These are phyloP conservation scores for Tympanuchus pallidicinctus DNA, from an alignment of 2,113 vertebrate genomes.

Conservation along the genomic window DNA sequence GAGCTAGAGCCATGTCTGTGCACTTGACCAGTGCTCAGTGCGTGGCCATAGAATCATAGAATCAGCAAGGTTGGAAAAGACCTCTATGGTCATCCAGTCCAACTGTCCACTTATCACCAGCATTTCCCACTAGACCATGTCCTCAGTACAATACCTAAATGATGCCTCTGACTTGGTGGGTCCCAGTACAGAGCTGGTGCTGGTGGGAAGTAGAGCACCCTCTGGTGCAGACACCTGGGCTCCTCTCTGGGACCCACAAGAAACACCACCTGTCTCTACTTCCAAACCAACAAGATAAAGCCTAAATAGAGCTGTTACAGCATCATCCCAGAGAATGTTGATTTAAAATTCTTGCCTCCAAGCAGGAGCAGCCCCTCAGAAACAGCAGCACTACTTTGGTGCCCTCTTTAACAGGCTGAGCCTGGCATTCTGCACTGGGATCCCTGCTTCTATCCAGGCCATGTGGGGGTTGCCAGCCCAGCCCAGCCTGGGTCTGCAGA, in stretches of 20 bases:
- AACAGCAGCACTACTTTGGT: background rate
- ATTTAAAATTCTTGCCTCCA: background rate
- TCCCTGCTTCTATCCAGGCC: background rate
- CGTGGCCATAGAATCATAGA: too few relatives aligned
- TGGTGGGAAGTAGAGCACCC: accelerated
- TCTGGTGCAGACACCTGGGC: accelerated
- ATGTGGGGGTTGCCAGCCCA: too few relatives aligned
- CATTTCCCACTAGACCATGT: too few relatives aligned
- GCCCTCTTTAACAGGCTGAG: background rate
- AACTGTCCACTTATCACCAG: too few relatives aligned
- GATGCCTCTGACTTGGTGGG: background rate
- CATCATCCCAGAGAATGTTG: accelerated
- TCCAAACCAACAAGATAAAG: background rate
- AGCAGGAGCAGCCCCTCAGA: background rate
- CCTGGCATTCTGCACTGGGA: background rate
- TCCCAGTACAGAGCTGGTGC: background rate
- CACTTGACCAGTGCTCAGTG: too few relatives aligned
- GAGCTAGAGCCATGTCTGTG: accelerated
- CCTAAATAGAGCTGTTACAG: background rate
- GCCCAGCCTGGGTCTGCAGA: background rate
- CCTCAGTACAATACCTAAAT: too few relatives aligned
- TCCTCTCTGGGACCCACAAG: accelerated
- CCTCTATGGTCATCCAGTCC: too few relatives aligned
- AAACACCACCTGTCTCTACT: background rate
- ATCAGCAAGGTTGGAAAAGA: too few relatives aligned